Conservation (phyloP, 2,888 invertebrate species). For the Cerastoderma edule region DNA sequence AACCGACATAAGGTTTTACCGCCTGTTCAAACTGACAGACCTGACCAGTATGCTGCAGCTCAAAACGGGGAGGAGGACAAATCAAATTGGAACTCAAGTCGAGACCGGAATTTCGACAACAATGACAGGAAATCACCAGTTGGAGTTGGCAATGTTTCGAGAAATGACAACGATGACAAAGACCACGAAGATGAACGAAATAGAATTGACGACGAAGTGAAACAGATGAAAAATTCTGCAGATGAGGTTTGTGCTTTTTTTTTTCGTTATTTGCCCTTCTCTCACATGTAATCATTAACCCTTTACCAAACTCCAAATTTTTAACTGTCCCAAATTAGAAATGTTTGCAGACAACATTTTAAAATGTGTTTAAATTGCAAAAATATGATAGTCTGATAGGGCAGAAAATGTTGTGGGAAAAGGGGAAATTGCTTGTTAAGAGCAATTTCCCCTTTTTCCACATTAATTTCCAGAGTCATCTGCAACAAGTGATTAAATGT, state of each 20-base stretch:
- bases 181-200: slow-evolving; percentile 29
- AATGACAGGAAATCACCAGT: not conserved
- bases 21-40: slow-evolving; percentile 6
- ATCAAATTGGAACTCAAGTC: slow-evolving; percentile 13
- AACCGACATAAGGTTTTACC: not conserved
- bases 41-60: slow-evolving; percentile 3
- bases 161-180: slow-evolving; percentile 27
- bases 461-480: too few relatives aligned
- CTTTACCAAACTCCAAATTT: too few relatives aligned
- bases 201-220: slow-evolving; percentile 38
- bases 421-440: too few relatives aligned
- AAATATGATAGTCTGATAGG: too few relatives aligned
- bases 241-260: slow-evolving; percentile 64
- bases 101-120: slow-evolving; percentile 1
- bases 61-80: not conserved
- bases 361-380: too few relatives aligned
- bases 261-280: too few relatives aligned
- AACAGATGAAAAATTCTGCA: slow-evolving; percentile 58
- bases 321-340: too few relatives aligned
- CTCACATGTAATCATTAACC: too few relatives aligned
- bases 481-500: too few relatives aligned
- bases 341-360: too few relatives aligned
- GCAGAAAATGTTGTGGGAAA: too few relatives aligned
- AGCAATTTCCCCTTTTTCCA: too few relatives aligned
- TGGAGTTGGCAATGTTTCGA: not conserved